Evolutionary conservation across 2,888 invertebrate species (phyloP), one percentile per base, ranked within the genome.

Genomic region (Hyles lineata): DNA sequence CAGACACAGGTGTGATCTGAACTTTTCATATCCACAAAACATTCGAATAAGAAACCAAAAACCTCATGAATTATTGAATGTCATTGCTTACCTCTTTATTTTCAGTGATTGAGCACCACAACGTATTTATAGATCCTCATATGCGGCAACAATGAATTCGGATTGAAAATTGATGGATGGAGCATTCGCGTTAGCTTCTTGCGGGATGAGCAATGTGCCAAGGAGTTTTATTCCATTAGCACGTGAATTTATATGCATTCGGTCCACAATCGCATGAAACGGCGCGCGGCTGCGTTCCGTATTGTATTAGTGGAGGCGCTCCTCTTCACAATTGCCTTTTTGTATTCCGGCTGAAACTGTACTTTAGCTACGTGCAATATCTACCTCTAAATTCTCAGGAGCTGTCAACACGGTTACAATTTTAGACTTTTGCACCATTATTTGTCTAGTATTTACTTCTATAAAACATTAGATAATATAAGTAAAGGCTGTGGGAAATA

Each of bases 241-340:
- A 55, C 17, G n/a, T 55, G 55, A n/a, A 55, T 55, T 55, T 55
- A 55, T n/a, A 55, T 55, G 55, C 55, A 55, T 55, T 55, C 55
- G n/a, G 55, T 55, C 19, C n/a, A 55, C 17, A 55, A 55, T 55
- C 55, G 55, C 19, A 55, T n/a, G 55, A 55, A 55, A 55, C 55
- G 55, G 19, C 55, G 55, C 55, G n/a, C 55, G 19, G 55, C 55
- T 55, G 55, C 55, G n/a, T 55, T 55, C 55, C 55, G 55, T 55
- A 55, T 55, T 55, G 55, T 55, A 55, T 55, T 55, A 55, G 55
- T n/a, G n/a, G 55, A 55, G 55, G 55, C 55, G 55, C n/a, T 55
- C n/a, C 55, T 55, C 55, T 55, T 43, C 43, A 43, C 55, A n/a
- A n/a, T 55, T 55, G 55, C 55, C 55, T 55, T 55, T 55, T 55